Percentiles rank a stretch among this genome's conserved stretches.
Conservation (phyloP, 2,797 vertebrate species). For the Chromis chromis region DNA sequence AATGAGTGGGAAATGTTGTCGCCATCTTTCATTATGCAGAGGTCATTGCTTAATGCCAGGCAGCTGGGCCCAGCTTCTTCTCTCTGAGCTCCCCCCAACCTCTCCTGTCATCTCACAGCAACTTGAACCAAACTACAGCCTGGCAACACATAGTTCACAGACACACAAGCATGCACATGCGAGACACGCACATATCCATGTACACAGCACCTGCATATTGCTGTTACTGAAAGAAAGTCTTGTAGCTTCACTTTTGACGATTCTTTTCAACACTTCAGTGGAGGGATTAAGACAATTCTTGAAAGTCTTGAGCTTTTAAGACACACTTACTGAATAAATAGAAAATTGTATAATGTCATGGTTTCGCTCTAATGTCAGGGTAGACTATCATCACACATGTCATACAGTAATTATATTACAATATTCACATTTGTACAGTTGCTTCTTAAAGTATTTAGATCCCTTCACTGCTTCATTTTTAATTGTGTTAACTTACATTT, state of each 20-base stretch:
- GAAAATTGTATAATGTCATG: neutral
- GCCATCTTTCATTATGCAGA: slow-evolving; percentile 93
- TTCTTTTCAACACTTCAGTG: neutral
- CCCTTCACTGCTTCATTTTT: too few species aligned
- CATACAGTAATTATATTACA: neutral
- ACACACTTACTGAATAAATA: neutral
- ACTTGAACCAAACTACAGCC: slow-evolving; percentile 75
- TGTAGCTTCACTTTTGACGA: neutral
- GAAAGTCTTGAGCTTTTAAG: neutral
- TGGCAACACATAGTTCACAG: slow-evolving; percentile 48
- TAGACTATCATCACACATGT: neutral
- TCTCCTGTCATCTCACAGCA: slow-evolving; percentile 72
- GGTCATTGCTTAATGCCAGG: slow-evolving; percentile 95
- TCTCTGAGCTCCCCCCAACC: slow-evolving; percentile 35
- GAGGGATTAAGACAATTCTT: neutral
- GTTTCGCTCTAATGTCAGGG: neutral
- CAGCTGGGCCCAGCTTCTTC: slow-evolving; percentile 88
- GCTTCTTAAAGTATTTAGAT: neutral
- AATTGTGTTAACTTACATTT: neutral
- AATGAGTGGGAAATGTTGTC: slow-evolving; percentile 94
- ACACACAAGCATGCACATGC: neutral
- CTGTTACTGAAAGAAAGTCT: neutral
- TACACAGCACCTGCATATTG: slow-evolving; percentile 25
- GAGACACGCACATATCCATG: neutral
- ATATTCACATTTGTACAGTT: neutral